Evolutionary conservation across 1,140 invertebrate species (phyloP).

Genomic region (Bombus sibiricus): DNA sequence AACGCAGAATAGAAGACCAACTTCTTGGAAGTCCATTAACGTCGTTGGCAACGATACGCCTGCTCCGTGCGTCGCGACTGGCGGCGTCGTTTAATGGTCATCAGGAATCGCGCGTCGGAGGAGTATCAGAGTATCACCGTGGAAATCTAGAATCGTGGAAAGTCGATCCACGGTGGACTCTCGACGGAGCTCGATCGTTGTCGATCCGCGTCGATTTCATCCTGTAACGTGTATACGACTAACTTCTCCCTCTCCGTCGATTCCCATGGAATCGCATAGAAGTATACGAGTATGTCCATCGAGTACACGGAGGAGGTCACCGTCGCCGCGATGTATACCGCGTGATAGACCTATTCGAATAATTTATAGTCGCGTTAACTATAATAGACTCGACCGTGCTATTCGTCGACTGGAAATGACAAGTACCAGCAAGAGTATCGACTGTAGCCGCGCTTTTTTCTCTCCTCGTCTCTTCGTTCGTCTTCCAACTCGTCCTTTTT

Average conservation of each 20-base stretch:
- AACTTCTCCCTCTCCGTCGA: not conserved
- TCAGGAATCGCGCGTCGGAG: not conserved
- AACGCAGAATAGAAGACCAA: not conserved
- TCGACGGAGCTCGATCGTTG: not conserved
- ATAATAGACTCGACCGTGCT: conserved; percentile 52
- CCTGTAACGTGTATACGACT: not conserved
- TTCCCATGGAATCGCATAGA: not conserved
- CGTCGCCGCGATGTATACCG: not conserved
- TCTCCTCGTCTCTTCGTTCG: not conserved
- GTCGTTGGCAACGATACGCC: not conserved
- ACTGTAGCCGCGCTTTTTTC: conserved; percentile 17
- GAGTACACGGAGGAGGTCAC: conserved; percentile 31
- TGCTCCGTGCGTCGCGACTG: not conserved
- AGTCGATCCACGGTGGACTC: not conserved
- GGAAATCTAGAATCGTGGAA: conserved; percentile 35
- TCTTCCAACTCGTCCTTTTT: conserved; percentile 23
- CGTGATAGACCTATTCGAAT: conserved; percentile 69
- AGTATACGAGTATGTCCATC: not conserved
- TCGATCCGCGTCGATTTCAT: conserved; percentile 18
- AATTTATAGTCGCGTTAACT: conserved; percentile 62
- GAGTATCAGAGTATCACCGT: not conserved
- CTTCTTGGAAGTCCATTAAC: not conserved
- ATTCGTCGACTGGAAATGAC: conserved; percentile 50
- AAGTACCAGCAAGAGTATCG: conserved; percentile 57
- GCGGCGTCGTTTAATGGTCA: conserved; percentile 9